phyloP scores from a whole-genome alignment of 2,888 invertebrate species.

The Dryadula phaetusa region DNA sequence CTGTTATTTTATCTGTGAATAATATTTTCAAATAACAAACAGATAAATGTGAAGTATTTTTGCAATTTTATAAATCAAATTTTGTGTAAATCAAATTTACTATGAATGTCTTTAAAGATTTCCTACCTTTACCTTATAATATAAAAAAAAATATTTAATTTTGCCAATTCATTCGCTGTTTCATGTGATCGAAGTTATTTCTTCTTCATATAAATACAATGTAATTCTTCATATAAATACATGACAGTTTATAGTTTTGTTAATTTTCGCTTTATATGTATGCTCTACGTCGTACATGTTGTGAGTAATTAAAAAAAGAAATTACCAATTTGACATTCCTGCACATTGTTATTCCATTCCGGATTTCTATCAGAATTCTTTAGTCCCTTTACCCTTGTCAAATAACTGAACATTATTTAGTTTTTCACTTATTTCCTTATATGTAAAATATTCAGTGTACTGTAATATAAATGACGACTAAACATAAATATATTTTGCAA shows the following conservation, averaged over 20 bases:
- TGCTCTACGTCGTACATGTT: not conserved
- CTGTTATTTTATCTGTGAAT: not conserved
- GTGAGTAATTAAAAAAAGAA: conserved; percentile 1
- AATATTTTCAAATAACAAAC: not conserved
- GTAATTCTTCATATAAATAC: too few species aligned
- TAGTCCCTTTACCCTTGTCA: conserved; percentile 11
- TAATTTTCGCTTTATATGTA: conserved; percentile 11
- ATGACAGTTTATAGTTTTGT: not conserved
- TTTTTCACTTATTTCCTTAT: conserved; percentile 15
- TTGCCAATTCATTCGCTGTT: too few species aligned
- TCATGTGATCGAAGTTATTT: not conserved
- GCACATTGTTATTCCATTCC: conserved; percentile 16
- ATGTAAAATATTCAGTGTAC: not conserved
- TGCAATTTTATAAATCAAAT: not conserved
- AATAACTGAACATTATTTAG: conserved; percentile 14
- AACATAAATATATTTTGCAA: not conserved
- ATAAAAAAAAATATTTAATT: too few species aligned
- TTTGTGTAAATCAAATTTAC: too few species aligned
- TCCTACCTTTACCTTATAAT: too few species aligned
- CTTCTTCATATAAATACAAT: not conserved
- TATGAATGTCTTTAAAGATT: too few species aligned
- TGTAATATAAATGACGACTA: conserved; percentile 9
- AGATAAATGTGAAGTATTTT: not conserved
- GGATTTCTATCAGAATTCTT: conserved; percentile 21
- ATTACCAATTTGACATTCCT: not conserved